A percentile compares a stretch with the other conserved stretches of the same genome.
Evolutionary conservation across 2,113 vertebrate genomes (phyloP).

Genomic region (Trichomycterus rosablanca): DNA sequence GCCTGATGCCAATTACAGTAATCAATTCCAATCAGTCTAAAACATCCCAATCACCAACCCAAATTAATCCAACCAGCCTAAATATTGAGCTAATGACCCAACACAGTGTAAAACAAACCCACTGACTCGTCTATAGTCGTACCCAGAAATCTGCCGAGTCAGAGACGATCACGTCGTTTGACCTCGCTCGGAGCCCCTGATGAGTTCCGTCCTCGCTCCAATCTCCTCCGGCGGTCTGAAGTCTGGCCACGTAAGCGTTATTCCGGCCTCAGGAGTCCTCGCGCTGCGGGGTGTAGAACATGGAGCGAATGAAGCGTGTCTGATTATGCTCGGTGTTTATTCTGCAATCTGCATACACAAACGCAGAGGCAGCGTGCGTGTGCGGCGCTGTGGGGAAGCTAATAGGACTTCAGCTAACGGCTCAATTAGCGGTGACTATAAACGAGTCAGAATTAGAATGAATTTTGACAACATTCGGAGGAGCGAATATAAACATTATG

Average conservation of each 20-base stretch:
- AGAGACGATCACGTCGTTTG: constrained; percentile 1
- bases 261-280: constrained; percentile 1
- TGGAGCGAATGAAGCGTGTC: not conserved
- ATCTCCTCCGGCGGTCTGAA: constrained; percentile 3
- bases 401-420: too few species aligned
- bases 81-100: too few species aligned
- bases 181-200: not conserved
- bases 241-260: constrained; percentile 2
- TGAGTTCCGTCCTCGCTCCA: not conserved
- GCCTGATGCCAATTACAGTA: too few species aligned
- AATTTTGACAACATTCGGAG: too few species aligned
- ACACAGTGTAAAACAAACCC: too few species aligned
- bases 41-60: too few species aligned
- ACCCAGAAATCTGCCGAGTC: constrained; percentile 24
- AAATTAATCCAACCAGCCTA: too few species aligned
- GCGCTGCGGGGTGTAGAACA: not conserved
- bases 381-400: too few species aligned
- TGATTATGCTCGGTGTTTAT: not conserved
- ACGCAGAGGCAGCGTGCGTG: not conserved
- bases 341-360: not conserved
- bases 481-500: too few species aligned
- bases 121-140: constrained; percentile 3
- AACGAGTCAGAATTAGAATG: too few species aligned
- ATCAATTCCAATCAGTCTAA: too few species aligned
- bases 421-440: too few species aligned